Percentiles rank a stretch among this genome's conserved stretches.
These are phyloP conservation scores for Acromyrmex charruanus DNA, from an alignment of 1,140 invertebrate genomes.

Conservation along the genomic window DNA sequence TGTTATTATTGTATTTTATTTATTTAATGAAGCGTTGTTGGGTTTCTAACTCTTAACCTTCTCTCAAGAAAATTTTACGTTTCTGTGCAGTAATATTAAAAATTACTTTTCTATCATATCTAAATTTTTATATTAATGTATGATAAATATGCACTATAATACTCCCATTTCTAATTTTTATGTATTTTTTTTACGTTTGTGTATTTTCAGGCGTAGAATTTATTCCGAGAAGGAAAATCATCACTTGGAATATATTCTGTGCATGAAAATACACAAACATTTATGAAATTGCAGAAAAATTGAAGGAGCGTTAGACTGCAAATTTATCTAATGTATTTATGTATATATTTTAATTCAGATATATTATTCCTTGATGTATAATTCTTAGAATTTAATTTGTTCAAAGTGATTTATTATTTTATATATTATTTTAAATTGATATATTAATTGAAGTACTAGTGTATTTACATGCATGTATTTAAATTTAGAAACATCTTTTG, in stretches of 20 bases:
- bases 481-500: background rate
- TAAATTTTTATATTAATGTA: no score
- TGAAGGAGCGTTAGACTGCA: no score
- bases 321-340: no score
- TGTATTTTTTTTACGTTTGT: no score
- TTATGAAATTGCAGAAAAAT: no score
- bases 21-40: background rate
- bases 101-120: background rate
- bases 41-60: background rate
- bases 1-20: constrained; percentile 14
- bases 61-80: background rate
- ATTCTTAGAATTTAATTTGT: background rate
- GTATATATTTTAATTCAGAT: background rate
- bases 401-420: background rate
- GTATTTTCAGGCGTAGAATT: no score
- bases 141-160: no score
- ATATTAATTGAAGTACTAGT: background rate
- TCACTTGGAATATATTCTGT: no score
- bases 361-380: background rate
- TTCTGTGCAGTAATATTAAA: background rate
- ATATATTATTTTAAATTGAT: background rate
- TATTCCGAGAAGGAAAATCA: no score
- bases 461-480: background rate
- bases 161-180: no score
- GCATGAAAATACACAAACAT: no score